Conservation (phyloP, 2,113 vertebrate species). For the Notechis scutatus region DNA sequence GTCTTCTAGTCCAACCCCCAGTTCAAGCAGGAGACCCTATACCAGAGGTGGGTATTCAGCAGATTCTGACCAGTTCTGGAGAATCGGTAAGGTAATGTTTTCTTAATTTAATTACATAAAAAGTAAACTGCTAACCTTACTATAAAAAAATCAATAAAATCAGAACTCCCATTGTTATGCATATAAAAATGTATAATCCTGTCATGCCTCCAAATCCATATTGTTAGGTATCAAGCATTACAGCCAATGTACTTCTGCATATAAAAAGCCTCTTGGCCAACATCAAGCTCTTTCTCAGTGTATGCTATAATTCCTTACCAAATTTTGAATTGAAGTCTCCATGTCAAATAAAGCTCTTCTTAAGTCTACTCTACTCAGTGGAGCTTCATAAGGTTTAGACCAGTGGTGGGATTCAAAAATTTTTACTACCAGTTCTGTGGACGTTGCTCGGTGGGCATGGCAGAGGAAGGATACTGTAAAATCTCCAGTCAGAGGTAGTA, state of each 20-base stretch:
- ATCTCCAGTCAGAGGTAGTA: too few species aligned
- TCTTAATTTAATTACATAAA: slow-evolving; percentile 38
- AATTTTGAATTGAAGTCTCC: slow-evolving; percentile 62
- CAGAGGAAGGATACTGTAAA: too few species aligned
- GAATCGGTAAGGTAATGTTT: slow-evolving; percentile 17
- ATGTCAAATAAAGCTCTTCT: slow-evolving; percentile 53
- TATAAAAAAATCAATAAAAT: slow-evolving; percentile 35
- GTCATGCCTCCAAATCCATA: background rate
- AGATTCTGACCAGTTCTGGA: too few species aligned
- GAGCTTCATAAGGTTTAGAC: slow-evolving; percentile 60
- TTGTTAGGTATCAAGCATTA: background rate
- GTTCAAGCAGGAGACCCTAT: background rate
- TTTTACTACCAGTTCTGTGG: too few species aligned
- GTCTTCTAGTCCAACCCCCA: background rate
- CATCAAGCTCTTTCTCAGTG: slow-evolving; percentile 24
- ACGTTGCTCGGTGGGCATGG: too few species aligned
- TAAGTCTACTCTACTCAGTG: slow-evolving; percentile 43
- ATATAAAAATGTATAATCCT: slow-evolving; percentile 17
- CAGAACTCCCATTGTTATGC: slow-evolving; percentile 4
- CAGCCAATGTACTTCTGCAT: background rate
- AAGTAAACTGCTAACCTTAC: slow-evolving; percentile 40
- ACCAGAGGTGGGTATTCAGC: too few species aligned
- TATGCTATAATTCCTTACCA: slow-evolving; percentile 16
- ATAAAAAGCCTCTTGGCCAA: background rate
- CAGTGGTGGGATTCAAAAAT: too few species aligned